Percentiles rank a stretch among this genome's conserved stretches.
phyloP scores from a whole-genome alignment of 2,113 vertebrate species.

The Xiphophorus couchianus region DNA sequence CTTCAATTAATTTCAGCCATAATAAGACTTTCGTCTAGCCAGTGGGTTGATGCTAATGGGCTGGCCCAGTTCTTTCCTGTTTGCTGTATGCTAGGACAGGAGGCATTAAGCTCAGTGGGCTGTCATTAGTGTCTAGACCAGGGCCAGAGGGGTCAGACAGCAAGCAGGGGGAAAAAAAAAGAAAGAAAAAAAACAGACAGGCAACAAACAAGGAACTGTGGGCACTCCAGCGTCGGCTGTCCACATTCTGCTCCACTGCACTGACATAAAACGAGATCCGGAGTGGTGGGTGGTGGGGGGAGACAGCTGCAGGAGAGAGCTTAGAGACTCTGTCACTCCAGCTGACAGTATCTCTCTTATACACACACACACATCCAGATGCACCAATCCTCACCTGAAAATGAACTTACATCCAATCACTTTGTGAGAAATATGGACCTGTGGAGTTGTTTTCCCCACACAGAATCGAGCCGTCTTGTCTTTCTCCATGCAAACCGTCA shows the following conservation, averaged over 20 bases:
- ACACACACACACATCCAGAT: slow-evolving; percentile 12
- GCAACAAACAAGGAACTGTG: slow-evolving; percentile 53
- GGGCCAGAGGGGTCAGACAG: slow-evolving; percentile 67
- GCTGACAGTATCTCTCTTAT: neutral
- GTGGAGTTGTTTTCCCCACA: neutral
- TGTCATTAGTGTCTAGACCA: slow-evolving; percentile 75
- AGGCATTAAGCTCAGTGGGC: slow-evolving; percentile 63
- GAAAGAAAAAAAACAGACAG: slow-evolving; percentile 25
- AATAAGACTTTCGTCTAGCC: slow-evolving; percentile 63
- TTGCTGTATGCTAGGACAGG: slow-evolving; percentile 38
- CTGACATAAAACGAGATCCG: slow-evolving; percentile 38
- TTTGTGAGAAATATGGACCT: slow-evolving; percentile 9
- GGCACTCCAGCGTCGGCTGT: slow-evolving; percentile 26
- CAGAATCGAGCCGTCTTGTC: neutral
- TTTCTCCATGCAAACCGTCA: neutral
- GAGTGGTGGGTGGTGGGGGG: slow-evolving; percentile 2
- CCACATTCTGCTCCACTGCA: slow-evolving; percentile 41
- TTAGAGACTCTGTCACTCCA: slow-evolving; percentile 27
- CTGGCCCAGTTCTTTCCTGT: slow-evolving; percentile 56
- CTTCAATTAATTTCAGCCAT: slow-evolving; percentile 66
- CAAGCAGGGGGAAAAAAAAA: slow-evolving; percentile 18
- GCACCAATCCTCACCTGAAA: slow-evolving; percentile 20
- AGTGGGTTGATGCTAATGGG: slow-evolving; percentile 67
- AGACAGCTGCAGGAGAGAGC: slow-evolving; percentile 40
- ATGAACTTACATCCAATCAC: slow-evolving; percentile 11